Evolutionary conservation across 2,113 vertebrate species (phyloP).

Genomic region (Mormoops blainvillei): DNA sequence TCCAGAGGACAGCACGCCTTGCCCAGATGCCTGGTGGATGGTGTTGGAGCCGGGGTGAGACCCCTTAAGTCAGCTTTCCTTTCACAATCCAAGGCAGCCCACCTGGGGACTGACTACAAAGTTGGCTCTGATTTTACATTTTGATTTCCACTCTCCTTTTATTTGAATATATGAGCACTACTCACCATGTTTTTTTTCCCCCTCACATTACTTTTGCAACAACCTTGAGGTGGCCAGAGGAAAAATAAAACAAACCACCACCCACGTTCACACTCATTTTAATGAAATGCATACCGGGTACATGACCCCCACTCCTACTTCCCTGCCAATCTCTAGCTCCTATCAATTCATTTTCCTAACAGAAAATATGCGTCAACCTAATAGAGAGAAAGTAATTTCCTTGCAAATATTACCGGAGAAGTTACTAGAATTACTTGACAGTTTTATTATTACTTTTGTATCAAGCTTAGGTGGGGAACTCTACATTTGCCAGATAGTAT

Average conservation of each 20-base stretch:
- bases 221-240: not conserved
- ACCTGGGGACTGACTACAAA: not conserved
- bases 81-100: not conserved
- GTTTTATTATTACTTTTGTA: slow-evolving; percentile 35
- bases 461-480: not conserved
- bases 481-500: not conserved
- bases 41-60: not conserved
- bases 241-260: not conserved
- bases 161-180: not conserved
- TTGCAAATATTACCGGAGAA: not conserved
- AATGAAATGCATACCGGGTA: not conserved
- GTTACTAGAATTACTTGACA: not conserved
- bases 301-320: not conserved
- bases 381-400: slow-evolving; percentile 4
- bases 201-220: not conserved
- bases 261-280: not conserved
- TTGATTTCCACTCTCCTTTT: not conserved
- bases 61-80: not conserved
- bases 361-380: not conserved
- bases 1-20: not conserved
- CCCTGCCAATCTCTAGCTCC: not conserved
- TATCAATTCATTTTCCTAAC: slow-evolving; percentile 10
- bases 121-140: not conserved
- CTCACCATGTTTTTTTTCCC: not conserved
- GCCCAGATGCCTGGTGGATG: not conserved